Percentiles rank a stretch among this genome's conserved stretches.
phyloP scores from a whole-genome alignment of 2,888 invertebrate species.

The Serrognathus titanus region DNA sequence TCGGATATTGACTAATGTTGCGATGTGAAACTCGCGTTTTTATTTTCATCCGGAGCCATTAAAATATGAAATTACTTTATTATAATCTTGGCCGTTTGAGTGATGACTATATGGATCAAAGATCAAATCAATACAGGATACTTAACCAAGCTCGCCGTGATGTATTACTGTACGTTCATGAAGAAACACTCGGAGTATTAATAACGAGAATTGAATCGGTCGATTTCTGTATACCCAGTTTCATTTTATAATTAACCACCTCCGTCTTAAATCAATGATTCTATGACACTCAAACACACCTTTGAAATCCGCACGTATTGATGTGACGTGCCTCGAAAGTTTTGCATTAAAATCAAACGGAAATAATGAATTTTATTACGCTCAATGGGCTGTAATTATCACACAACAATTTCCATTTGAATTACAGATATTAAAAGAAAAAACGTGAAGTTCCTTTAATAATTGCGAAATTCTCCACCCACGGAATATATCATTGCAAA shows the following conservation, averaged over 20 bases:
- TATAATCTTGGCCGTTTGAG: conserved; percentile 8
- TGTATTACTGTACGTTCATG: conserved; percentile 3
- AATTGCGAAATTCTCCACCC: no score
- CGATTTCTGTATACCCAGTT: not conserved
- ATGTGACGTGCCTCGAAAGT: no score
- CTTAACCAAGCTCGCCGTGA: conserved; percentile 1
- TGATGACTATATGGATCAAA: conserved; percentile 11
- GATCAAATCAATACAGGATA: conserved; percentile 9
- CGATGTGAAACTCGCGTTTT: conserved; percentile 5
- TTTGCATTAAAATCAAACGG: no score
- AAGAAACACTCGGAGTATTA: not conserved
- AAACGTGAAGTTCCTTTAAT: no score
- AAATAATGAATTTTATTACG: no score
- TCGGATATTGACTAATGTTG: conserved; percentile 25
- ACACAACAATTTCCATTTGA: no score
- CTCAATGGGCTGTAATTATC: no score
- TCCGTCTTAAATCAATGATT: not conserved
- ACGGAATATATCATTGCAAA: no score
- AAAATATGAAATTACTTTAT: conserved; percentile 26
- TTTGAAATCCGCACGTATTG: not conserved
- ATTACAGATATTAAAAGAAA: no score
- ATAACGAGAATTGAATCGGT: not conserved
- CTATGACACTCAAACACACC: not conserved
- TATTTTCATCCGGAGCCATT: conserved; percentile 21
- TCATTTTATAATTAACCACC: conserved; percentile 2